Conservation (phyloP, 2,797 vertebrate genomes). For the Protonibea diacanthus region DNA sequence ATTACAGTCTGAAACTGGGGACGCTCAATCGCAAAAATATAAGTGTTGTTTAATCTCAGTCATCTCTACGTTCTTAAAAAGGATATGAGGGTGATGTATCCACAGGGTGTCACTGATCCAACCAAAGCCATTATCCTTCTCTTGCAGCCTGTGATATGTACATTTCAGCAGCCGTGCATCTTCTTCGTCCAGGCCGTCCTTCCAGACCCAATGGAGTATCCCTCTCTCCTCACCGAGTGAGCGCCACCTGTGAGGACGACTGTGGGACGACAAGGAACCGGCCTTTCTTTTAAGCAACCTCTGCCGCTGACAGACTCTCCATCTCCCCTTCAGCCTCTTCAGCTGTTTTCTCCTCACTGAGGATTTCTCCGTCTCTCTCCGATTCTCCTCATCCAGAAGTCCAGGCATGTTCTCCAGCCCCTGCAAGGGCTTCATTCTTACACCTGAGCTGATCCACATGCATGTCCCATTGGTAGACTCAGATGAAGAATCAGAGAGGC, state of each 20-base stretch:
- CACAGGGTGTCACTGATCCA: slow-evolving; percentile 94
- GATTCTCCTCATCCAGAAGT: slow-evolving; percentile 55
- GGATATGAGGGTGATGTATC: slow-evolving; percentile 98
- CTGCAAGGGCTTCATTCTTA: slow-evolving; percentile 87
- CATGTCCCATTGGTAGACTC: slow-evolving; percentile 83
- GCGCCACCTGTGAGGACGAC: slow-evolving; percentile 81
- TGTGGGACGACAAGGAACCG: slow-evolving; percentile 71
- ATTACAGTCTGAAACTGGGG: too few species aligned
- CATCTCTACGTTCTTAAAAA: slow-evolving; percentile 70
- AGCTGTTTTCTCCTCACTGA: slow-evolving; percentile 53
- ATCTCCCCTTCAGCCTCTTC: slow-evolving; percentile 79
- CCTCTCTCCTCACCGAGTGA: slow-evolving; percentile 90
- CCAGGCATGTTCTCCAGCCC: slow-evolving; percentile 80
- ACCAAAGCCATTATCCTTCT: slow-evolving; percentile 87
- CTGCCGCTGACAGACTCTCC: slow-evolving; percentile 71
- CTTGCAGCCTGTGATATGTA: slow-evolving; percentile 89
- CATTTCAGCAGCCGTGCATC: slow-evolving; percentile 90
- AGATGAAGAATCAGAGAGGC: slow-evolving; percentile 83
- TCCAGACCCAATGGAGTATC: slow-evolving; percentile 93
- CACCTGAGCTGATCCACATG: slow-evolving; percentile 58
- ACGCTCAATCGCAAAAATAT: too few species aligned
- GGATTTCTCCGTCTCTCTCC: slow-evolving; percentile 35
- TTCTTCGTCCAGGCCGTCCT: slow-evolving; percentile 93
- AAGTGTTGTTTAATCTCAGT: too few species aligned
- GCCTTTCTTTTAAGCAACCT: slow-evolving; percentile 78